Percentiles rank a stretch among this genome's conserved stretches.
phyloP scores from a whole-genome alignment of 2,888 invertebrate genomes.

The Pseudococcus jackbeardsleyi region DNA sequence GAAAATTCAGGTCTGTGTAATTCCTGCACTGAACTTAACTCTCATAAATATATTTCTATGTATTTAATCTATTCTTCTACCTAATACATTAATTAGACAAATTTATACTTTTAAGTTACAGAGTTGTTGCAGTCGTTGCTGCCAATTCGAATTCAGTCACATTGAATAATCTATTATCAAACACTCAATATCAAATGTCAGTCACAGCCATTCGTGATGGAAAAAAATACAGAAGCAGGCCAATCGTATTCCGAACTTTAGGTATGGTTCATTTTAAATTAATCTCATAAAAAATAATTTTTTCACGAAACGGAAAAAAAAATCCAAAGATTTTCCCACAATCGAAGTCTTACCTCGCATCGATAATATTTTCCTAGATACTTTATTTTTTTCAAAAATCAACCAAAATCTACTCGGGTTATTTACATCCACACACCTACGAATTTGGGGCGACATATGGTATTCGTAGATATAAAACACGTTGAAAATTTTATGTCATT shows the following conservation, averaged over 20 bases:
- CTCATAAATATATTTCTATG: too few species aligned
- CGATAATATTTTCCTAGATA: too few species aligned
- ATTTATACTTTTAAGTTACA: conserved; percentile 78
- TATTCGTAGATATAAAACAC: background rate
- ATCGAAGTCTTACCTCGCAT: too few species aligned
- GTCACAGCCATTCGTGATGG: conserved; percentile 87
- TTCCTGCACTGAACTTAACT: too few species aligned
- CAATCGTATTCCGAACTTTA: conserved; percentile 87
- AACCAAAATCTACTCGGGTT: too few species aligned
- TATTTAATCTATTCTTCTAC: too few species aligned
- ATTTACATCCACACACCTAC: background rate
- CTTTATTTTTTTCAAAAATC: too few species aligned
- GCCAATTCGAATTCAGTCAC: conserved; percentile 90
- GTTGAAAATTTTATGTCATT: background rate
- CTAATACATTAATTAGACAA: background rate
- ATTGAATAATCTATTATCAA: conserved; percentile 83
- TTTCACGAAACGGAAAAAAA: too few species aligned
- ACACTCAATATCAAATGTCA: conserved; percentile 89
- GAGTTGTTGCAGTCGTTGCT: conserved; percentile 91
- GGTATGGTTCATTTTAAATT: conserved; percentile 66
- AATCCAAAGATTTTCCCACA: too few species aligned
- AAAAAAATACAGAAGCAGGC: conserved; percentile 85
- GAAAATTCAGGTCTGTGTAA: too few species aligned
- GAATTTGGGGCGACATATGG: background rate
- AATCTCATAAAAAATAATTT: background rate